These are phyloP conservation scores for Centropus bengalensis DNA, from an alignment of 2,113 vertebrate genomes.

Conservation along the genomic window DNA sequence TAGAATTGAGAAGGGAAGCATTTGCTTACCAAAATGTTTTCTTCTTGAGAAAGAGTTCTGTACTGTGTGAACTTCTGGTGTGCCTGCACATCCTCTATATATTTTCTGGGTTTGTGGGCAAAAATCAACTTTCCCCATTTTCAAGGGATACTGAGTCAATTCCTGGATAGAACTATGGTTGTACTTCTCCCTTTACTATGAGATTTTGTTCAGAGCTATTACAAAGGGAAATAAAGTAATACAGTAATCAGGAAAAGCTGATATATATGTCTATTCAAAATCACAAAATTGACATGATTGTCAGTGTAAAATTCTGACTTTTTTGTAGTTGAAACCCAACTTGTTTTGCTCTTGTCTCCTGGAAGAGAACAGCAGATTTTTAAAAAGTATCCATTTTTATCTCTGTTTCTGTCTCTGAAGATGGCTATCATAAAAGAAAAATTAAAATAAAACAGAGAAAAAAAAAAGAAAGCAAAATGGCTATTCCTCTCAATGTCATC, in stretches of 20 bases:
- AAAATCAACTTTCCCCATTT: neutral
- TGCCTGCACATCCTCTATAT: neutral
- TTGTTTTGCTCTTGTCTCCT: neutral
- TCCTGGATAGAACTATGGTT: neutral
- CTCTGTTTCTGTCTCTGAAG: neutral
- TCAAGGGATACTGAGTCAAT: neutral
- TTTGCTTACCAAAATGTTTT: neutral
- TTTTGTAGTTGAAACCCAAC: neutral
- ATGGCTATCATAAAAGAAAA: neutral
- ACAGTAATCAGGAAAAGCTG: neutral
- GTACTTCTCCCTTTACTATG: neutral
- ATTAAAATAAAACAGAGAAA: neutral
- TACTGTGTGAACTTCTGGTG: neutral
- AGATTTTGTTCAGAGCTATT: neutral
- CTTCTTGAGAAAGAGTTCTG: neutral
- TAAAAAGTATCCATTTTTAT: neutral
- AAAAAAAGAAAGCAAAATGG: neutral
- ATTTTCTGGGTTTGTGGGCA: neutral
- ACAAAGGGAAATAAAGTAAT: neutral
- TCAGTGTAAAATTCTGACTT: neutral
- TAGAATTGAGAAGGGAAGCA: neutral
- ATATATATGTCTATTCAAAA: neutral
- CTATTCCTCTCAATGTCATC: neutral
- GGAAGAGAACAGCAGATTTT: neutral
- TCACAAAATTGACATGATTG: neutral